These are phyloP conservation scores for Prietella phreatophila DNA, from an alignment of 2,113 vertebrate genomes.

Conservation along the genomic window DNA sequence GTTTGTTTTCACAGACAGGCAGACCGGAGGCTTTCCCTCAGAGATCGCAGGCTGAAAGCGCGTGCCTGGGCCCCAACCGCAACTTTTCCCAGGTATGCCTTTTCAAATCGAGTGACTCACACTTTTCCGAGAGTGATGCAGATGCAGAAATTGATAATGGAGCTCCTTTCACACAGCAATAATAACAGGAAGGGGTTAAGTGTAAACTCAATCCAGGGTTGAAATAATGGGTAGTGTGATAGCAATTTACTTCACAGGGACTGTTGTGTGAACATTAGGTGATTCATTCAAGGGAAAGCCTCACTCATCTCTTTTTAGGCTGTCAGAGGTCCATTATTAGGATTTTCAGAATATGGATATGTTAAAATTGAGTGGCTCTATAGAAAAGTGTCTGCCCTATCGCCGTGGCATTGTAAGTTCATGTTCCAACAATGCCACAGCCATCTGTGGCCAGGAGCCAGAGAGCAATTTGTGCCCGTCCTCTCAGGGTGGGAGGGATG, in stretches of 20 bases:
- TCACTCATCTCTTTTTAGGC: not conserved
- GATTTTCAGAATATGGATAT: not conserved
- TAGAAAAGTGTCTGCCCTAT: not conserved
- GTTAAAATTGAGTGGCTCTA: not conserved
- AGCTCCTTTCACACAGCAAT: not conserved
- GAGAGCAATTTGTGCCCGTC: not conserved
- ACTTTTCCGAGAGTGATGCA: not conserved
- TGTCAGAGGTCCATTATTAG: not conserved
- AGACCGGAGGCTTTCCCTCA: constrained; percentile 77
- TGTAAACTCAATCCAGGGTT: not conserved
- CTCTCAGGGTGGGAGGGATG: not conserved
- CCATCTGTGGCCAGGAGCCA: not conserved
- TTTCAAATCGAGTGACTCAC: constrained; percentile 21
- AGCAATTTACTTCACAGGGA: not conserved
- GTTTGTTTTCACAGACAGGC: constrained; percentile 68
- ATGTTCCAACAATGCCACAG: not conserved
- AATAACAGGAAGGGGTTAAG: not conserved
- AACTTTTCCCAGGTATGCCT: constrained; percentile 76
- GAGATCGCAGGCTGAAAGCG: constrained; percentile 70
- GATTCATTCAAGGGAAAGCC: not conserved
- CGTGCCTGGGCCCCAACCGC: constrained; percentile 70
- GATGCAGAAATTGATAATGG: not conserved
- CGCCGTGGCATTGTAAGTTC: not conserved
- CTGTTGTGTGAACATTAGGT: not conserved
- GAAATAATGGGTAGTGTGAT: not conserved